Percentiles rank a stretch among this genome's conserved stretches.
Evolutionary conservation across 2,888 invertebrate species (phyloP).

Genomic region (Hylaea fasciaria): DNA sequence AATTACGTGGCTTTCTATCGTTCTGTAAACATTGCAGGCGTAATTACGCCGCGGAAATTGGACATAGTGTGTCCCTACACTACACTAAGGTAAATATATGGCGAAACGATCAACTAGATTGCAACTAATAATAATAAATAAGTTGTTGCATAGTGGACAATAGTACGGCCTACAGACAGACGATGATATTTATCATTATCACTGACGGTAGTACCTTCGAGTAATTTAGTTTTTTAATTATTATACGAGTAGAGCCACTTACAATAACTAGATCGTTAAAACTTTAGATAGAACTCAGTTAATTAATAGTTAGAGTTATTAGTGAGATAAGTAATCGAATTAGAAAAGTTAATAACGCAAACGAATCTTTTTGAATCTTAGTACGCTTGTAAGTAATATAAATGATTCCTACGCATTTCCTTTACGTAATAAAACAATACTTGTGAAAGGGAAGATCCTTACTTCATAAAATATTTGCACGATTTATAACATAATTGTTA

Average conservation of each 20-base stretch:
- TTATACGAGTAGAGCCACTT: conserved; percentile 46
- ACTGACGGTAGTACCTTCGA: conserved; percentile 18
- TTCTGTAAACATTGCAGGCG: too few relatives aligned
- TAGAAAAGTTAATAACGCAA: conserved; percentile 53
- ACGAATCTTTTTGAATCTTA: conserved; percentile 46
- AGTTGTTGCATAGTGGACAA: conserved; percentile 52
- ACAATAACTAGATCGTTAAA: conserved; percentile 54
- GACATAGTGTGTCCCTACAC: too few relatives aligned
- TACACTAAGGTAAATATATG: too few relatives aligned
- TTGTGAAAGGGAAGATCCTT: not conserved
- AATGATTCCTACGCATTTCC: conserved; percentile 2
- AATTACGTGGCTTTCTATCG: too few relatives aligned
- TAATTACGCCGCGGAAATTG: too few relatives aligned
- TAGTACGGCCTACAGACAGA: conserved; percentile 68
- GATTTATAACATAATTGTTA: not conserved
- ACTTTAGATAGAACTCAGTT: conserved; percentile 58
- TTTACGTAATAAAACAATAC: not conserved
- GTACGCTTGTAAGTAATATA: conserved; percentile 31
- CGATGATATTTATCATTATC: conserved; percentile 41
- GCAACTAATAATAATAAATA: conserved; percentile 20
- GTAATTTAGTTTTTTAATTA: conserved; percentile 45
- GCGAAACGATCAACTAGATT: conserved; percentile 14
- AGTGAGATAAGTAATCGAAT: conserved; percentile 65
- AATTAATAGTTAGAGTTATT: conserved; percentile 62
- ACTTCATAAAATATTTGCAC: not conserved